Base-by-base conservation (phyloP, 2,888 invertebrate genomes). In the Parnassius mnemosyne region DNA sequence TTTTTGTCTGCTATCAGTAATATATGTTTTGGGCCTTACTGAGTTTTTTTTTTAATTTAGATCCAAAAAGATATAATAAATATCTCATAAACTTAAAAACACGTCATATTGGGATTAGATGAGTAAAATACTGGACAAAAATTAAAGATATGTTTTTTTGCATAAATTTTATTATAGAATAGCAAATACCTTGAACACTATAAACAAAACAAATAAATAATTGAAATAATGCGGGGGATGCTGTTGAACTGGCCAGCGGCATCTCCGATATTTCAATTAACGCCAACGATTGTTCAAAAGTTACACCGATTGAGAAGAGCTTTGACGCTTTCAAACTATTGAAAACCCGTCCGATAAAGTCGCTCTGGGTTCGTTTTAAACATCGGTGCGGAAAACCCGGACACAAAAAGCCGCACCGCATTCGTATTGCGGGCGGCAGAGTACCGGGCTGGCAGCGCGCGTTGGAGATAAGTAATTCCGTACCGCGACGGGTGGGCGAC, bases 401-500 rank as follows among this genome's bases (percentile, higher is more conserved):
- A 34, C 72, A 69, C 70, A 74, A 81, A 81, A 84, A 84, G 77
- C 74, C 73, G 78, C 75, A 72, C 78, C 78, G 77, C 79, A 82
- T 84, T 87, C 83, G 85, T 84, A 88, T 84, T 83, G 84, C 86
- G 84, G 84, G 83, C 89, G 86, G 85, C 78, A 80, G 80, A 83
- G 87, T 87, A 87, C 87, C 83, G 76, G 87, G 86, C 77, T 79
- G 70, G 73, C 79, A 80, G 83, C 81, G 71, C 71, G 77, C 78
- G 81, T 69, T 75, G 79, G 85, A 87, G 87, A 88, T 87, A 85
- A 84, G 82, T 83, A 84, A 83, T 82, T 83, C 83, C 74, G 81
- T 72, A 71, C 76, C 73, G 77, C 75, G 74, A 69, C 73, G 74
- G 68, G 67, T 34, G 75, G 74, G 70, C 72, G 74, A 66, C 69